phyloP scores from a whole-genome alignment of 1,140 invertebrate genomes.

The Geopemphigus sp. region DNA sequence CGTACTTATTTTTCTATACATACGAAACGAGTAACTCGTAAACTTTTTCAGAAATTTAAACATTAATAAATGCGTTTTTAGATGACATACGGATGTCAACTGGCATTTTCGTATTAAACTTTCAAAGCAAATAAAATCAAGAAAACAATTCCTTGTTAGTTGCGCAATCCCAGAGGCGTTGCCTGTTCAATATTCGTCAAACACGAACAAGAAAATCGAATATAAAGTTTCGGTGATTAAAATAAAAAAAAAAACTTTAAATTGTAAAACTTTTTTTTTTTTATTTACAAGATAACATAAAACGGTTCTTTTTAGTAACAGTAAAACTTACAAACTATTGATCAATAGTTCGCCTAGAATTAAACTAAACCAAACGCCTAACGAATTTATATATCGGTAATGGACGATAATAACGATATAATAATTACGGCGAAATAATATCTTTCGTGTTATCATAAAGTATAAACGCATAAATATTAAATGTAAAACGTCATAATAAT shows the following conservation, averaged over 20 bases:
- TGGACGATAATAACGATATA: too few species aligned
- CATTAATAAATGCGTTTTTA: conserved; percentile 34
- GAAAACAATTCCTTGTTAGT: conserved; percentile 20
- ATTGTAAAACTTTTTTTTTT: not conserved
- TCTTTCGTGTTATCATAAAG: too few species aligned
- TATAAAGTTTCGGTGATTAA: conserved; percentile 8
- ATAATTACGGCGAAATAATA: too few species aligned
- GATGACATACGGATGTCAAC: conserved; percentile 37
- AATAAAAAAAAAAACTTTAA: not conserved
- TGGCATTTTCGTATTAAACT: conserved; percentile 21
- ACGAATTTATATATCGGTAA: too few species aligned
- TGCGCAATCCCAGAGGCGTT: not conserved
- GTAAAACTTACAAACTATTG: too few species aligned
- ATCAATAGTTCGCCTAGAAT: too few species aligned
- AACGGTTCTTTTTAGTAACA: too few species aligned
- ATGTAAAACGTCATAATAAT: too few species aligned
- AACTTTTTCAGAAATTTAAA: conserved; percentile 23
- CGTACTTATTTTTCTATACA: not conserved
- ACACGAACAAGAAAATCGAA: not conserved
- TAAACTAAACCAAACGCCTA: too few species aligned
- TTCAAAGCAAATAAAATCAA: conserved; percentile 6
- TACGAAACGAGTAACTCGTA: not conserved
- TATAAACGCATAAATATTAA: too few species aligned
- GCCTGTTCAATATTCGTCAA: not conserved
- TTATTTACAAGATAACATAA: not conserved